Percentiles rank a stretch among this genome's conserved stretches.
These are phyloP conservation scores for Rachycentron canadum DNA, from an alignment of 2,797 vertebrate genomes.

Conservation along the genomic window DNA sequence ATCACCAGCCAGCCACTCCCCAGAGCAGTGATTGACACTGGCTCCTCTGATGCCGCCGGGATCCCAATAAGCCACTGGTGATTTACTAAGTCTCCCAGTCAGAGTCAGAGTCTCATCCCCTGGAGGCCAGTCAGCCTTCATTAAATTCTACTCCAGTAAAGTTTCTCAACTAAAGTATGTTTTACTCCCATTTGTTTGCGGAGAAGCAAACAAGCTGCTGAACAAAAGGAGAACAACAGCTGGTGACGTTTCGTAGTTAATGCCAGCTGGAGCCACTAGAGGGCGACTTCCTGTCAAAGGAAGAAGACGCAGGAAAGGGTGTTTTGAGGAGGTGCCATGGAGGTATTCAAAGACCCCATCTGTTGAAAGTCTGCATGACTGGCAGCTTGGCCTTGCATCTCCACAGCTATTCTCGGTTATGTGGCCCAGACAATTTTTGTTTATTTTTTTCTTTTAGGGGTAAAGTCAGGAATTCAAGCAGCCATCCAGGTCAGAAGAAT, in stretches of 20 bases:
- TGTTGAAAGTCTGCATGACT: constrained; percentile 64
- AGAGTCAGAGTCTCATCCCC: constrained; percentile 31
- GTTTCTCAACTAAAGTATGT: constrained; percentile 21
- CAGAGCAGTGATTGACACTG: constrained; percentile 38
- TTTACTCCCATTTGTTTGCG: neutral
- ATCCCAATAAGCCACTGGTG: constrained; percentile 39
- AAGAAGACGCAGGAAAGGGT: neutral
- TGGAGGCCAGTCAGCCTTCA: constrained; percentile 25
- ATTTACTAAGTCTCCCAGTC: constrained; percentile 41
- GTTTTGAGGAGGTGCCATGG: constrained; percentile 21
- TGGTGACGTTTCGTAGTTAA: constrained; percentile 4
- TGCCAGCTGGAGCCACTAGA: constrained; percentile 44
- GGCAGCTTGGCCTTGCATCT: constrained; percentile 46
- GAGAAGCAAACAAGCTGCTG: neutral
- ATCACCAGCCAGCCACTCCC: constrained; percentile 31
- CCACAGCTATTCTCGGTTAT: constrained; percentile 37
- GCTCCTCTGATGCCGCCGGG: constrained; percentile 1
- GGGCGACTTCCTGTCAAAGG: constrained; percentile 40
- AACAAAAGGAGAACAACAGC: neutral
- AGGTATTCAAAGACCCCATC: constrained; percentile 48
- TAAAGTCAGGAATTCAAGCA: constrained; percentile 30
- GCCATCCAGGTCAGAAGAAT: constrained; percentile 39
- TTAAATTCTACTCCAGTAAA: constrained; percentile 38
- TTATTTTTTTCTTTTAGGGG: neutral
- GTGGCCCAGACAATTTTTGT: constrained; percentile 3